These are phyloP conservation scores for Chamaetylas fuelleborni DNA, from an alignment of 2,113 vertebrate species.

Conservation along the genomic window DNA sequence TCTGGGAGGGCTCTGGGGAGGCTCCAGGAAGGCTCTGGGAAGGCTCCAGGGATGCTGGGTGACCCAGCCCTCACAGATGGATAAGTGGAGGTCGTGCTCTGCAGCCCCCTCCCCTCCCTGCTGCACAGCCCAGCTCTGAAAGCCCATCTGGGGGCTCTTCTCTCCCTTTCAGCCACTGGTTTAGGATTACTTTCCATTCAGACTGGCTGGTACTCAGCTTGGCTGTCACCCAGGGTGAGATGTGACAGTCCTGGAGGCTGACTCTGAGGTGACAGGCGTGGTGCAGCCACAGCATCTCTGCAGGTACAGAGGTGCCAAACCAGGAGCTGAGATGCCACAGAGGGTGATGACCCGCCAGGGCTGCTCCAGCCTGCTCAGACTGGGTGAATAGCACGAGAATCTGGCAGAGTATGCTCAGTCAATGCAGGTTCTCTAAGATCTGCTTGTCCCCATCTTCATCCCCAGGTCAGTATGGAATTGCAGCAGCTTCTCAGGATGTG, in stretches of 20 bases:
- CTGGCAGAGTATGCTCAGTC: background rate
- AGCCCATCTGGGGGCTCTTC: background rate
- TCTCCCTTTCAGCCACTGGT: background rate
- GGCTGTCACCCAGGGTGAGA: background rate
- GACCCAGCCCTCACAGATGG: background rate
- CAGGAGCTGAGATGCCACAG: background rate
- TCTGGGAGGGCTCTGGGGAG: background rate
- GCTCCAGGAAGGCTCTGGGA: background rate
- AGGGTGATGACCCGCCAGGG: background rate
- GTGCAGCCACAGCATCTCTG: background rate
- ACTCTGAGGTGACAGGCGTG: background rate
- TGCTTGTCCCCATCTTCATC: background rate
- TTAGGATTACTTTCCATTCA: slow-evolving; percentile 2
- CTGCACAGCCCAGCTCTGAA: background rate
- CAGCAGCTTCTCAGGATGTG: background rate
- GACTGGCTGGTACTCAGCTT: background rate
- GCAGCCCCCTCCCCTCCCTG: background rate
- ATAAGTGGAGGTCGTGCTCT: background rate
- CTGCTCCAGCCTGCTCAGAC: background rate
- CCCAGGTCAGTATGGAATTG: background rate
- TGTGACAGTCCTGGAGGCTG: background rate
- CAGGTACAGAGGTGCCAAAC: background rate
- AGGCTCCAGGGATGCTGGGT: background rate
- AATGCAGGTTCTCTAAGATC: background rate
- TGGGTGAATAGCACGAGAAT: background rate